Evolutionary conservation across 92 coral and sea anemone genomes (phyloP).

Genomic region (Parazoanthus atlanticus): DNA sequence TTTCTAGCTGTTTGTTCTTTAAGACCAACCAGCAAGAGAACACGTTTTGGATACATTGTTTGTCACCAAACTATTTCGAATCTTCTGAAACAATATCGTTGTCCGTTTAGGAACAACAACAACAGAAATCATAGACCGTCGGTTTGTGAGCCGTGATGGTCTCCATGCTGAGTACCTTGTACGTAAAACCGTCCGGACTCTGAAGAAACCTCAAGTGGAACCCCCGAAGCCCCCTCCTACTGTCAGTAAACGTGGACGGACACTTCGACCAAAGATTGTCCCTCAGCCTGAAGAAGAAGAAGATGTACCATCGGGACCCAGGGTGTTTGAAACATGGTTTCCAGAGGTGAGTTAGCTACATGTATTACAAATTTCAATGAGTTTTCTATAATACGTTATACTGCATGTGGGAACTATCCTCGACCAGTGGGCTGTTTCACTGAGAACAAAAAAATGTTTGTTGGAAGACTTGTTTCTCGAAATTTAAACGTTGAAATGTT

Average conservation of each 20-base stretch:
- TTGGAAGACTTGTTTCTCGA: no score
- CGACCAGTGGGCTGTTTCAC: background rate
- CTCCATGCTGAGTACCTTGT: constrained; percentile 91
- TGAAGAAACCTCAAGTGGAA: constrained; percentile 74
- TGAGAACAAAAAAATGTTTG: no score
- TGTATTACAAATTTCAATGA: background rate
- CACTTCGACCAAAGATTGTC: constrained; percentile 90
- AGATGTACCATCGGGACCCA: constrained; percentile 72
- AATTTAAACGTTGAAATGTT: no score
- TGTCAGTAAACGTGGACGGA: constrained; percentile 93
- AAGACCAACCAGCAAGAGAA: background rate
- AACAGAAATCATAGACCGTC: constrained; percentile 93
- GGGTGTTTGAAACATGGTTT: constrained; percentile 94
- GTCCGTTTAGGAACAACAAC: constrained; percentile 85
- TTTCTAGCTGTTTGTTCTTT: background rate
- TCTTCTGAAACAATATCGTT: background rate
- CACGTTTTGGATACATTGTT: background rate
- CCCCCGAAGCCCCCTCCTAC: constrained; percentile 88
- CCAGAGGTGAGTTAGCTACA: constrained; percentile 74
- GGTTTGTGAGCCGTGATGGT: constrained; percentile 85
- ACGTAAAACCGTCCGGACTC: constrained; percentile 86
- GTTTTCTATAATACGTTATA: no score
- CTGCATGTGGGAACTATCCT: background rate
- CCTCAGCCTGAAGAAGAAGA: constrained; percentile 74
- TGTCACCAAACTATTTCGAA: background rate